Percentiles rank a stretch among this genome's conserved stretches.
Evolutionary conservation across 2,113 vertebrate species (phyloP).

Genomic region (Antidorcas marsupialis): DNA sequence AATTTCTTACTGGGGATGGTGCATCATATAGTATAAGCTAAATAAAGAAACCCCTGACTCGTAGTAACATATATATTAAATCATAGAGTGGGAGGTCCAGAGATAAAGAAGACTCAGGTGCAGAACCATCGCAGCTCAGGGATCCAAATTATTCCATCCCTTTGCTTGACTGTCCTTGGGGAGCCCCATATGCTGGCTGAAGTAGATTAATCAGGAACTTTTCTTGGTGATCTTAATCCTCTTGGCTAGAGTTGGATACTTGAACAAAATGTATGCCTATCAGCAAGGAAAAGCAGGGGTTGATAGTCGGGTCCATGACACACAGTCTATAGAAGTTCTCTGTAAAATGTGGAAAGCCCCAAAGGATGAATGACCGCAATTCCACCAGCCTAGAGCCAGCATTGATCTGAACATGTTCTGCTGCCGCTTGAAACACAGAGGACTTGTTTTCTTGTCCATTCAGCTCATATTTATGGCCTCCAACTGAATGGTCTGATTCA

Average conservation of each 20-base stretch:
- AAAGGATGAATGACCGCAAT: neutral
- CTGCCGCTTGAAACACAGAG: neutral
- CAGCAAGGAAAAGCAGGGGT: neutral
- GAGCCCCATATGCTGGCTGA: neutral
- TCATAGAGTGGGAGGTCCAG: neutral
- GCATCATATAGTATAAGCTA: neutral
- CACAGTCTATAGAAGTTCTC: neutral
- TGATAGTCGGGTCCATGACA: neutral
- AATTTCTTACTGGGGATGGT: neutral
- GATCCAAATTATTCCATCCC: neutral
- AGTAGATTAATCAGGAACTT: neutral
- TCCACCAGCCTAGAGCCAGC: neutral
- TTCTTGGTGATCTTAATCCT: neutral
- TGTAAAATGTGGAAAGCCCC: neutral
- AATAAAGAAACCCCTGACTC: constrained; percentile 4
- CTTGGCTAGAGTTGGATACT: neutral
- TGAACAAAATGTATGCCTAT: neutral
- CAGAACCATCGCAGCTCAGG: neutral
- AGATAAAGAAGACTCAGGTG: neutral
- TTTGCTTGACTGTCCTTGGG: neutral
- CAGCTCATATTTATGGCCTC: neutral
- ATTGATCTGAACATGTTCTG: neutral
- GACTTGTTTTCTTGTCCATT: neutral
- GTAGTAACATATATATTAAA: neutral
- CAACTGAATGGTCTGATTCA: constrained; percentile 32